Evolutionary conservation across 2,113 vertebrate species (phyloP).

Genomic region (Axis porcinus): DNA sequence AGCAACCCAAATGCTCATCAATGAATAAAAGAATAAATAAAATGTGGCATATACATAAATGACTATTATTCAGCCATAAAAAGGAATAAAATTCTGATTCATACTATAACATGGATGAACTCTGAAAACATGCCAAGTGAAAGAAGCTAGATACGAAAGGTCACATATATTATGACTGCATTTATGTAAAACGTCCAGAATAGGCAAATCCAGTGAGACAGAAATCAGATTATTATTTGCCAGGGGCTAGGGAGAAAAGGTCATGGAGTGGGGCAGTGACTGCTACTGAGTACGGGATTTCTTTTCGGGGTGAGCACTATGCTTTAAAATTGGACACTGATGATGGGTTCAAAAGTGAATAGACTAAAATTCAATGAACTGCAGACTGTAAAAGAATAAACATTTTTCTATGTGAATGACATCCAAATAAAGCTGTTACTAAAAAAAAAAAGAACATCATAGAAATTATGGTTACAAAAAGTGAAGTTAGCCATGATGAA

Average conservation of each 20-base stretch:
- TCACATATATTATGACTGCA: not conserved
- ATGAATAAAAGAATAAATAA: not conserved
- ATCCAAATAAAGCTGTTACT: not conserved
- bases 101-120: not conserved
- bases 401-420: not conserved
- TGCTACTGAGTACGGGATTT: not conserved
- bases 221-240: not conserved
- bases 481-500: not conserved
- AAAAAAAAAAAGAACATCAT: not conserved
- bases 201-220: not conserved
- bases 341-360: not conserved
- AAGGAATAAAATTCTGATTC: not conserved
- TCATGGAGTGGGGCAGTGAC: not conserved
- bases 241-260: not conserved
- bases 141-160: not conserved
- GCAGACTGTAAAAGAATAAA: not conserved
- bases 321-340: not conserved
- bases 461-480: not conserved
- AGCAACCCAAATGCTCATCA: not conserved
- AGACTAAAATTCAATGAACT: not conserved
- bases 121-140: not conserved
- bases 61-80: not conserved
- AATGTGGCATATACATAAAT: not conserved
- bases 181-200: constrained; percentile 10
- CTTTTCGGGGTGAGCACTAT: not conserved